A percentile compares a stretch with the other conserved stretches of the same genome.
Conservation (phyloP, 2,113 vertebrate genomes). For the Chiloscyllium plagiosum region DNA sequence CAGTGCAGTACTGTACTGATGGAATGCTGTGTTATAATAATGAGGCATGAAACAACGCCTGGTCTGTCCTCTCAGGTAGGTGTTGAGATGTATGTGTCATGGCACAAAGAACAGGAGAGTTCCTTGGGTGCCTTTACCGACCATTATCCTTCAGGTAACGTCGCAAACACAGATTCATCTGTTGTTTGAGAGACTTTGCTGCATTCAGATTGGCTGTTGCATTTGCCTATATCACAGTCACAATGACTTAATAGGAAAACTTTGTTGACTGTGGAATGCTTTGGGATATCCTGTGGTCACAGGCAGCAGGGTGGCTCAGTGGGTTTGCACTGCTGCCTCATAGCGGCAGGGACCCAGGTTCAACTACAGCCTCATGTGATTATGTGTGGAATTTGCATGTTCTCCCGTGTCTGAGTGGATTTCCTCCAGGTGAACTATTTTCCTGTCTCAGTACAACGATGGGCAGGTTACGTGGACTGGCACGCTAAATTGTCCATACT, state of each 20-base stretch:
- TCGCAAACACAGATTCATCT: neutral
- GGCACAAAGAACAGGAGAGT: neutral
- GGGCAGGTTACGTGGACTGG: too few relatives aligned
- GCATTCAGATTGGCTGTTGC: neutral
- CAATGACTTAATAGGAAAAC: neutral
- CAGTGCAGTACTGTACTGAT: neutral
- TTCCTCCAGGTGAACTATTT: too few relatives aligned
- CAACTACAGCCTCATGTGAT: too few relatives aligned
- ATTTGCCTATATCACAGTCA: neutral
- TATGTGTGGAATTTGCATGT: too few relatives aligned
- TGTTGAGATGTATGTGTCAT: neutral
- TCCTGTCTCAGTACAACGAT: too few relatives aligned
- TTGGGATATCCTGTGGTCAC: neutral
- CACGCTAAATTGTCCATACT: too few relatives aligned
- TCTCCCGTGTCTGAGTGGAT: too few relatives aligned
- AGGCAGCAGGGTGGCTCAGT: too few relatives aligned
- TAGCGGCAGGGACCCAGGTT: too few relatives aligned
- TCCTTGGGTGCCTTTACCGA: neutral
- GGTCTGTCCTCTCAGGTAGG: neutral
- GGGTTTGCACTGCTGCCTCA: too few relatives aligned
- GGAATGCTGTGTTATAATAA: neutral
- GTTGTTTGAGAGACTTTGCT: neutral
- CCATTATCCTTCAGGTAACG: neutral
- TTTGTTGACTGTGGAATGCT: neutral
- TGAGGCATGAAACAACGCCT: neutral